Conservation (phyloP, 2,113 vertebrate species). For the Heterotilapia buettikoferi region DNA sequence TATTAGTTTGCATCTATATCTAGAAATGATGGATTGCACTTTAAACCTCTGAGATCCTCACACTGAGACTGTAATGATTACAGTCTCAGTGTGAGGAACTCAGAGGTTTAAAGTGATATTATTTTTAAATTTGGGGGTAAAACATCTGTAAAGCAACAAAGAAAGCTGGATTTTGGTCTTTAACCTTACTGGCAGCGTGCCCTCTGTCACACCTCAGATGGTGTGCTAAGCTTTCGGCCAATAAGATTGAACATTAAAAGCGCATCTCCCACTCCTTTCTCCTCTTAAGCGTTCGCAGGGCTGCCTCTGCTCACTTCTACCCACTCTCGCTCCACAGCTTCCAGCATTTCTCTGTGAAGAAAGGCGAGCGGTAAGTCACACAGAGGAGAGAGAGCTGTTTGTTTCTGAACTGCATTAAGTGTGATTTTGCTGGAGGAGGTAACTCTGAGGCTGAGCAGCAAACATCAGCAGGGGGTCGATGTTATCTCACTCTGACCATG, state of each 20-base stretch:
- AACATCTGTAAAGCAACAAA: background rate
- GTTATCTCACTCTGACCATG: background rate
- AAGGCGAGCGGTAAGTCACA: background rate
- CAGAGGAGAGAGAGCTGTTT: background rate
- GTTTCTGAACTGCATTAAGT: background rate
- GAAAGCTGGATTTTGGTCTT: background rate
- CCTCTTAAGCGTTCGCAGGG: background rate
- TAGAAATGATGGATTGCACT: background rate
- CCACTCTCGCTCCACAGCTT: background rate
- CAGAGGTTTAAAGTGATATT: background rate
- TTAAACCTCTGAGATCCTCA: no score
- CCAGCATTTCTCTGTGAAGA: background rate
- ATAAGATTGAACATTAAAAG: background rate
- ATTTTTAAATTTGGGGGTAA: background rate
- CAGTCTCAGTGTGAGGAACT: no score
- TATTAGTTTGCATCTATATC: background rate
- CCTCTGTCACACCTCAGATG: background rate
- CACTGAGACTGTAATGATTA: no score
- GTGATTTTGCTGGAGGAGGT: background rate
- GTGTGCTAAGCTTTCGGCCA: rapidly evolving
- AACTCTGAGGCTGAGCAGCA: background rate
- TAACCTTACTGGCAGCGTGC: background rate
- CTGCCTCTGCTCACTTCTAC: background rate
- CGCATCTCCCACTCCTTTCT: background rate
- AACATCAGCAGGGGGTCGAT: rapidly evolving